Evolutionary conservation across 2,888 invertebrate genomes (phyloP).

Genomic region (Cataglyphis livida): DNA sequence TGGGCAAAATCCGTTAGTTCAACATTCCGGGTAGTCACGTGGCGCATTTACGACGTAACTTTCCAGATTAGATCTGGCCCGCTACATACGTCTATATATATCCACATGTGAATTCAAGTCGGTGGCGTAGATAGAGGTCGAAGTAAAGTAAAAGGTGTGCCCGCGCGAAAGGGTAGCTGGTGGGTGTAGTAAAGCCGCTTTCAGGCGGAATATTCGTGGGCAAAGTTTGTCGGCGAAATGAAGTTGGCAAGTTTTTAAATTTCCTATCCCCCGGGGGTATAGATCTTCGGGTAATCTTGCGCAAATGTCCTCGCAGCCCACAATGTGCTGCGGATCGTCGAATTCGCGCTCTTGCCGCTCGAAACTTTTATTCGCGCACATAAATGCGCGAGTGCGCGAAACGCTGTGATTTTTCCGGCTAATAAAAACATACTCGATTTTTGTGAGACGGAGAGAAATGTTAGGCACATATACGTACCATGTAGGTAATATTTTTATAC

Average conservation of each 20-base stretch:
- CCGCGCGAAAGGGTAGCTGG: slow-evolving; percentile 7
- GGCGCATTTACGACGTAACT: slow-evolving; percentile 78
- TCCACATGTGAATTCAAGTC: slow-evolving; percentile 60
- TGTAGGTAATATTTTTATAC: not conserved
- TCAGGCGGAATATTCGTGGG: slow-evolving; percentile 65
- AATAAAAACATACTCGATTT: not conserved
- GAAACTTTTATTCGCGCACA: slow-evolving; percentile 52
- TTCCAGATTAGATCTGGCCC: slow-evolving; percentile 74
- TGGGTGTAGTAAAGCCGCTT: slow-evolving; percentile 62
- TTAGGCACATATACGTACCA: not conserved
- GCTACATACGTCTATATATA: slow-evolving; percentile 58
- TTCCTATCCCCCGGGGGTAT: slow-evolving; percentile 59
- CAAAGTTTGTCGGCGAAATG: slow-evolving; percentile 66
- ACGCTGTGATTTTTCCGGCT: not conserved
- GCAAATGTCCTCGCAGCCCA: slow-evolving; percentile 60
- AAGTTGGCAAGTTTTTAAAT: slow-evolving; percentile 68
- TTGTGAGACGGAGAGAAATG: not conserved
- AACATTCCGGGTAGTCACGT: slow-evolving; percentile 72
- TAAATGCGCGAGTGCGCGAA: not conserved
- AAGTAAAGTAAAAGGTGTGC: slow-evolving; percentile 55
- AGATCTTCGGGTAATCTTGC: slow-evolving; percentile 57
- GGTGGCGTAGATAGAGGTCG: slow-evolving; percentile 52
- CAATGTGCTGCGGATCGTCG: slow-evolving; percentile 41
- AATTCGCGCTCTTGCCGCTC: slow-evolving; percentile 35
- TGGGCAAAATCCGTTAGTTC: slow-evolving; percentile 68